A percentile compares a stretch with the other conserved stretches of the same genome.
Evolutionary conservation across 2,797 vertebrate species (phyloP).

Genomic region (Sebastes oblongus): DNA sequence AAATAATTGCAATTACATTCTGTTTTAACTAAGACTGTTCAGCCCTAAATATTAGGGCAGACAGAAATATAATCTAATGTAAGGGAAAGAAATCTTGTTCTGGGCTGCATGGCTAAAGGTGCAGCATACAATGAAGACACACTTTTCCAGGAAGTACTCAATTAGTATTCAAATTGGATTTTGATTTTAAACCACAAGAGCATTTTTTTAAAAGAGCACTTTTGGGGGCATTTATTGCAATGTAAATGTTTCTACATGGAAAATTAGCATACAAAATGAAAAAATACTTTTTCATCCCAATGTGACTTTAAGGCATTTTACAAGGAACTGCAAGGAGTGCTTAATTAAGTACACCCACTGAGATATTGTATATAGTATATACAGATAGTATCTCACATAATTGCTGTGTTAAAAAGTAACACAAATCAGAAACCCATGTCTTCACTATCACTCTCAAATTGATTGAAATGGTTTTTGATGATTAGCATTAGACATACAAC

Average conservation of each 20-base stretch:
- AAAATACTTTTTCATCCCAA: background rate
- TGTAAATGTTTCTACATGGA: slow-evolving; percentile 7
- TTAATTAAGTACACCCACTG: background rate
- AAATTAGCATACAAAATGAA: slow-evolving; percentile 20
- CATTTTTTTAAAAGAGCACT: slow-evolving; percentile 4
- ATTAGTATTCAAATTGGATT: slow-evolving; percentile 27
- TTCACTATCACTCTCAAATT: background rate
- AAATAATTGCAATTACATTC: no score
- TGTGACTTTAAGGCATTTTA: slow-evolving; percentile 15
- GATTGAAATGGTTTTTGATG: background rate
- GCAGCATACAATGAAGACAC: background rate
- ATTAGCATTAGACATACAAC: background rate
- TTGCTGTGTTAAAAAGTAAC: background rate
- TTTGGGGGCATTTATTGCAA: slow-evolving; percentile 14
- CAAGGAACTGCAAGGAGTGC: background rate
- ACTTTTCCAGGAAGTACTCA: background rate
- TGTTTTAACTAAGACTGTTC: no score
- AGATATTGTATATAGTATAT: background rate
- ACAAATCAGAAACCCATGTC: background rate
- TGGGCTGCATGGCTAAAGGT: background rate
- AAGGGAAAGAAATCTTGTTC: background rate
- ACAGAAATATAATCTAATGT: background rate
- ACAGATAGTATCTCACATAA: background rate
- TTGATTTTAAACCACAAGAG: slow-evolving; percentile 15
- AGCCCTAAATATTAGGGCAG: background rate